Percentiles rank a stretch among this genome's conserved stretches.
These are phyloP conservation scores for Pluvianellus socialis DNA, from an alignment of 2,113 vertebrate genomes.

Conservation along the genomic window DNA sequence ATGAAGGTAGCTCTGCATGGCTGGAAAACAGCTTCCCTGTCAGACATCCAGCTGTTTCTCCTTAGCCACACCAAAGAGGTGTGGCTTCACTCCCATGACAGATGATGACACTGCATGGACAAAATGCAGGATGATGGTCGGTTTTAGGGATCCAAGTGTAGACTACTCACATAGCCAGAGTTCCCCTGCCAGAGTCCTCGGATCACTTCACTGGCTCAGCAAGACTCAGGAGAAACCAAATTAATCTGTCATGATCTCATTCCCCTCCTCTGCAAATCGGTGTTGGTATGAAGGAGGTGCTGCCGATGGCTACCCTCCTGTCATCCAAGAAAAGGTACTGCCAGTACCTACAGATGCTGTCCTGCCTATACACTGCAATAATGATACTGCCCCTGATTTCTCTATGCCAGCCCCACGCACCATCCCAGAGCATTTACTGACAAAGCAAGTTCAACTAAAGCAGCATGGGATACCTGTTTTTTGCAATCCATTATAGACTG, in stretches of 20 bases:
- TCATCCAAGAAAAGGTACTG: not conserved
- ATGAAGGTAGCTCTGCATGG: not conserved
- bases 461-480: not conserved
- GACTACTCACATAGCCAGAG: not conserved
- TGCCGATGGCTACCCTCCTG: not conserved
- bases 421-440: not conserved
- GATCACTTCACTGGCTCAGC: not conserved
- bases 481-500: too few species aligned
- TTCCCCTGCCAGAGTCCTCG: not conserved
- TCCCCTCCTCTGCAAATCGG: not conserved
- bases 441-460: not conserved
- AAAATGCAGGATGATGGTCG: not conserved
- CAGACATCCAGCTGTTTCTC: not conserved
- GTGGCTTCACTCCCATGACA: not conserved
- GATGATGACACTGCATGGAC: not conserved
- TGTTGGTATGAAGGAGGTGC: not conserved
- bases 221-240: not conserved
- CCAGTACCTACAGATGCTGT: not conserved
- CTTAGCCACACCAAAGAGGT: not conserved
- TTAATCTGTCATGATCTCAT: not conserved
- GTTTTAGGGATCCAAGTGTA: not conserved
- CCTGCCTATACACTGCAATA: not conserved
- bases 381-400: not conserved
- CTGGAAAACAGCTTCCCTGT: not conserved
- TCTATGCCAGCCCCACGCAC: not conserved